Base-by-base conservation (phyloP, 2,797 vertebrate genomes). In the Diplodus puntazzo region DNA sequence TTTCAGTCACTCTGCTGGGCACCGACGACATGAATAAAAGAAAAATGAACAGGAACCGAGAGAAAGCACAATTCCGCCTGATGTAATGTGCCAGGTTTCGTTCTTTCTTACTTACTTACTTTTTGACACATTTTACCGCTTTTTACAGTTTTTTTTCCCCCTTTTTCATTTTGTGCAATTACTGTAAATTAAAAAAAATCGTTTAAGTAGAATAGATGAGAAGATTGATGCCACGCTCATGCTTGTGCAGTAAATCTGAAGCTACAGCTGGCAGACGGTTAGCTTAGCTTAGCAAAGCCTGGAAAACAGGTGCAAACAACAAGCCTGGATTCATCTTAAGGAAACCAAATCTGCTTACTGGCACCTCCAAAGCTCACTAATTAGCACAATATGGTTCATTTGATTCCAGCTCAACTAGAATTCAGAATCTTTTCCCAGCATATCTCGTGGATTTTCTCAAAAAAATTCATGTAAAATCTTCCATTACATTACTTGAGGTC, bases 1-100 rank as follows among this genome's bases (percentile, higher is more conserved):
- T n/a, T 43, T n/a, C 2, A 42, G 55, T 68, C 42, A 49, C 53
- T 80, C 64, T 57, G 48, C 52, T 42, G 58, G 18, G 27, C 49
- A 25, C 21, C 60, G 4, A 2, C 50, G 23, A 54, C 11, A 55
- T 55, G 13, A 65, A 42, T 39, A 20, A 69, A 62, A 46, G 48
- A 50, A 23, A 74, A 61, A 70, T 50, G 27, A 67, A 68, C 13
- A 8, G 1, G 43, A 59, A 30, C 5, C 0, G 34, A 52, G 6
- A 25, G 50, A 34, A 34, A 25, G 10, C 53, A 10, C 49, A 39
- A 64, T 27, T 50, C n/a, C 42, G 27, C 25, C 18, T 23, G 11
- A 42, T 49, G 34, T 17, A n/a, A 53, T 10, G 46, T 48, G 11
- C 7, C 17, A 48, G 16, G 18, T 43, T 34, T 42, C 6, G 39